Conservation (phyloP, 2,797 vertebrate genomes). For the Calcarius lapponicus region DNA sequence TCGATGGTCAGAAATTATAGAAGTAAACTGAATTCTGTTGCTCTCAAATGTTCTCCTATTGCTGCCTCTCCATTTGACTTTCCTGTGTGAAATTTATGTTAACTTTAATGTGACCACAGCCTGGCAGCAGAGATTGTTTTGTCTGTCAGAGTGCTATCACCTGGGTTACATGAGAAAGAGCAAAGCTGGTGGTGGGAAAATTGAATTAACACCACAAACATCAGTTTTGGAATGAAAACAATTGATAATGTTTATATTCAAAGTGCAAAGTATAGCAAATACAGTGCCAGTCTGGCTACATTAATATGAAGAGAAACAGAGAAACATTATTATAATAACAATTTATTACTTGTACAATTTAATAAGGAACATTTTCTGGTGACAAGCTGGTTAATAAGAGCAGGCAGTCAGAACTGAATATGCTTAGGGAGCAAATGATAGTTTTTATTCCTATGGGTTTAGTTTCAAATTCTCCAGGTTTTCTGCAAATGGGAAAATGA, state of each 20-base stretch:
- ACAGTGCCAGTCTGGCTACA: not conserved
- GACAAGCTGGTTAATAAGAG: conserved; percentile 58
- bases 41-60: not conserved
- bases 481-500: not conserved
- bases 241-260: not conserved
- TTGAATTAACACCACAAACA: not conserved
- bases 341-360: conserved; percentile 50
- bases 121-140: not conserved
- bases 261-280: not conserved
- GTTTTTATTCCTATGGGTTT: conserved; percentile 25
- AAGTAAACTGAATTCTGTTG: not conserved
- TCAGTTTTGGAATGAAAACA: not conserved
- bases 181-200: not conserved
- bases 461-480: conserved; percentile 10
- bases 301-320: conserved; percentile 22
- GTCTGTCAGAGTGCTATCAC: not conserved
- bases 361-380: conserved; percentile 40
- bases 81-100: not conserved
- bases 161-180: not conserved
- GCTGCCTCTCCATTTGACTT: not conserved
- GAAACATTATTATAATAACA: conserved; percentile 16
- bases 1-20: not conserved
- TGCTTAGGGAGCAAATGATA: not conserved
- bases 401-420: conserved; percentile 41
- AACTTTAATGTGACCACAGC: not conserved